Conservation (phyloP, 1,140 invertebrate species). For the Marisa cornuarietis region DNA sequence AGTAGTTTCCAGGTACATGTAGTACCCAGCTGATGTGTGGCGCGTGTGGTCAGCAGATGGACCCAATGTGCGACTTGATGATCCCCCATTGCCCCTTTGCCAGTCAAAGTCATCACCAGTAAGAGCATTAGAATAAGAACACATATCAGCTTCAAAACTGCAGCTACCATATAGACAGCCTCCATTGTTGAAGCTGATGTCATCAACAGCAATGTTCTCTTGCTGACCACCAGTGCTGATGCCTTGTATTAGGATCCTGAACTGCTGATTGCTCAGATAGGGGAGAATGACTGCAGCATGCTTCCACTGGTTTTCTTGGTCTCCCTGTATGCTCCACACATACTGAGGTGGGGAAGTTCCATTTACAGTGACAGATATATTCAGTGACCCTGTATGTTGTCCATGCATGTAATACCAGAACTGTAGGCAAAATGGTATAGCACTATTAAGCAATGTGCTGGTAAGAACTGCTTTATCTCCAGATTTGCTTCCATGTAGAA, state of each 20-base stretch:
- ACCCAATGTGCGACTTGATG: slow-evolving; percentile 42
- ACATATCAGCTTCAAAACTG: slow-evolving; percentile 58
- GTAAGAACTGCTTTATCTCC: slow-evolving; percentile 45
- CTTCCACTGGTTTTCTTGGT: slow-evolving; percentile 43
- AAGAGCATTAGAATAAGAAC: slow-evolving; percentile 53
- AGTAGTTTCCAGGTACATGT: slow-evolving; percentile 60
- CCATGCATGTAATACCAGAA: slow-evolving; percentile 86
- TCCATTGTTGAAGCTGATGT: slow-evolving; percentile 49
- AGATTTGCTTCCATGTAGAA: slow-evolving; percentile 43
- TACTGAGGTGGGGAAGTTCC: slow-evolving; percentile 12
- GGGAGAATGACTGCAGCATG: slow-evolving; percentile 23
- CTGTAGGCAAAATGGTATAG: slow-evolving; percentile 36
- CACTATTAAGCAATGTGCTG: slow-evolving; percentile 23
- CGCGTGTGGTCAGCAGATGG: slow-evolving; percentile 54
- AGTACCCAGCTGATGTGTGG: slow-evolving; percentile 37
- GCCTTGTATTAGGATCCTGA: slow-evolving; percentile 10
- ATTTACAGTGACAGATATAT: slow-evolving; percentile 39
- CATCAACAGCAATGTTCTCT: slow-evolving; percentile 69
- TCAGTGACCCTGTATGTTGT: slow-evolving; percentile 46
- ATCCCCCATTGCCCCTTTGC: slow-evolving; percentile 57
- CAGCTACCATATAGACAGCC: slow-evolving; percentile 50
- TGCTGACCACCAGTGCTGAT: slow-evolving; percentile 61
- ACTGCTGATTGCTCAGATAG: neutral
- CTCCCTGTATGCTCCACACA: slow-evolving; percentile 63
- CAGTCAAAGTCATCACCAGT: slow-evolving; percentile 58